Evolutionary conservation across 2,113 vertebrate genomes (phyloP).

Genomic region (Anhinga rufa): DNA sequence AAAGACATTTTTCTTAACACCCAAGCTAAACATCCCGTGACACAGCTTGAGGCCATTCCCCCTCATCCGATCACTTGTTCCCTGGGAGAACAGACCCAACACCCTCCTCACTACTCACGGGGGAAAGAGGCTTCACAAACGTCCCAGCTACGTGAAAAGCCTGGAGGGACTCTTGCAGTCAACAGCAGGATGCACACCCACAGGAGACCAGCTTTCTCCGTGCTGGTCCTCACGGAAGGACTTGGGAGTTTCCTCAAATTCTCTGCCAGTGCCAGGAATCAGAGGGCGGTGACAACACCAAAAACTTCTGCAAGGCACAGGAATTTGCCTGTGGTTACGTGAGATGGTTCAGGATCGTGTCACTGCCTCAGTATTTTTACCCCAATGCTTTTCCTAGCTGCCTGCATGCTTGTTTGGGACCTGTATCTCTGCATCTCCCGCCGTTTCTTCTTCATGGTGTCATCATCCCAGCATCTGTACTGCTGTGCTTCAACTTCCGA

Average conservation of each 20-base stretch:
- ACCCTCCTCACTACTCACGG: accelerated
- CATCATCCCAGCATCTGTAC: no score
- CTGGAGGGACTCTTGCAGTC: neutral
- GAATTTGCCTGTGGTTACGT: no score
- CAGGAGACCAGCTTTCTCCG: accelerated
- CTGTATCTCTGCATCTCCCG: neutral
- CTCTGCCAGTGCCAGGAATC: neutral
- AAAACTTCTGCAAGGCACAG: no score
- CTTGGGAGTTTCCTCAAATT: accelerated
- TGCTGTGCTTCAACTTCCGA: neutral
- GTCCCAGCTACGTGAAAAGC: accelerated
- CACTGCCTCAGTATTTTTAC: neutral
- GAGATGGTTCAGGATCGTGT: neutral
- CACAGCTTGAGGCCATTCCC: no score
- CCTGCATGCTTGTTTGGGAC: accelerated
- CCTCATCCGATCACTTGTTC: no score
- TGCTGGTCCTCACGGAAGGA: accelerated
- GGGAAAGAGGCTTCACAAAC: neutral
- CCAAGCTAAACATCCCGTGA: no score
- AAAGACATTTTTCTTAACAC: no score
- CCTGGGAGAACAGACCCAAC: no score
- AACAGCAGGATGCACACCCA: accelerated
- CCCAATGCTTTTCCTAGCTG: accelerated
- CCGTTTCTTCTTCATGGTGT: no score
- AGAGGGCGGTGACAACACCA: neutral